phyloP scores from a whole-genome alignment of 2,113 vertebrate genomes.

The Peucedramus taeniatus region DNA sequence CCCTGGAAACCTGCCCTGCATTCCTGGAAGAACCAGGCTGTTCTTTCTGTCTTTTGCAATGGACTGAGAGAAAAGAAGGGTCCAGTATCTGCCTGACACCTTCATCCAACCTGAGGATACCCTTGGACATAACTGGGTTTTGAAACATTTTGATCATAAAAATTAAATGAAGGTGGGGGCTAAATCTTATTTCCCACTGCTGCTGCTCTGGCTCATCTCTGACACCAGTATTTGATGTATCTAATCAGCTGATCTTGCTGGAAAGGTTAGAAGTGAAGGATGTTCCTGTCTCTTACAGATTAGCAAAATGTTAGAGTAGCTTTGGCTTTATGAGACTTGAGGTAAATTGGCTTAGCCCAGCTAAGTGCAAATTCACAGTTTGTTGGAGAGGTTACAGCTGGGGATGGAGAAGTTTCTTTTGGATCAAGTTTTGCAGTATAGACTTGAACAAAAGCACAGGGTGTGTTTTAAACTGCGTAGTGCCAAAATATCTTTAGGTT shows the following conservation, averaged over 20 bases:
- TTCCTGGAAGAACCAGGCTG: neutral
- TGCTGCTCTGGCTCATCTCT: slow-evolving; percentile 20
- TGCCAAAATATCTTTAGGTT: neutral
- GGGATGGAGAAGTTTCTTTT: neutral
- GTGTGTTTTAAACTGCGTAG: neutral
- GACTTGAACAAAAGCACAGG: neutral
- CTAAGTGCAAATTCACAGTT: neutral
- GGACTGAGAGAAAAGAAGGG: neutral
- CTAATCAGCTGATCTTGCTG: slow-evolving; percentile 17
- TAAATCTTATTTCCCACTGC: slow-evolving; percentile 46
- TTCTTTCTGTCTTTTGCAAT: neutral
- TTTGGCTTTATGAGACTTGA: slow-evolving; percentile 19
- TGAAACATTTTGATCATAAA: slow-evolving; percentile 34
- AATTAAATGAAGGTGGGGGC: slow-evolving; percentile 32
- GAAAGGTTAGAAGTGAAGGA: slow-evolving; percentile 50
- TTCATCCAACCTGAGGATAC: neutral
- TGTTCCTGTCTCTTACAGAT: slow-evolving; percentile 31
- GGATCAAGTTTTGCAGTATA: neutral
- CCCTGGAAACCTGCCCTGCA: neutral
- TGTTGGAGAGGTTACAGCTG: neutral
- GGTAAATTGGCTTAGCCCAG: neutral
- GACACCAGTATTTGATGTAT: neutral
- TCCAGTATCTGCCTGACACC: neutral
- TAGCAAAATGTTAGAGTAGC: slow-evolving; percentile 12
- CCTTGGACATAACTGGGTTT: slow-evolving; percentile 13